These are phyloP conservation scores for Empis livida DNA, from an alignment of 2,888 invertebrate species.

Conservation along the genomic window DNA sequence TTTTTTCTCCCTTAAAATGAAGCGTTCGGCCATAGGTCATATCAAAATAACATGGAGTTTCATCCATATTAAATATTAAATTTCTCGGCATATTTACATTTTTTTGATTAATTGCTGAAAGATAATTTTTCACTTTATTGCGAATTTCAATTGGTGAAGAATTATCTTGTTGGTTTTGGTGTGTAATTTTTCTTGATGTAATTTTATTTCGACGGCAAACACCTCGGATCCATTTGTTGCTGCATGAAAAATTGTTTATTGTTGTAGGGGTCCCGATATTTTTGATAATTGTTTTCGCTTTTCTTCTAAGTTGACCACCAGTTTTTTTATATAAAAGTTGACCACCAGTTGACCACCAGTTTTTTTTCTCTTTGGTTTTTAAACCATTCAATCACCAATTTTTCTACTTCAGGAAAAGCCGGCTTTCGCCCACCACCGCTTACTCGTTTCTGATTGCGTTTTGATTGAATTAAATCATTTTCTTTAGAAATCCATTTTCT, in stretches of 20 bases:
- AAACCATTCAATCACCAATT: background rate
- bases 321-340: too few relatives aligned
- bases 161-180: background rate
- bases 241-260: background rate
- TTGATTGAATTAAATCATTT: background rate
- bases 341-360: too few relatives aligned
- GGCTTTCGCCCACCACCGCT: background rate
- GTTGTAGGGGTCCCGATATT: background rate
- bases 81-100: background rate
- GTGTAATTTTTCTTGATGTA: background rate
- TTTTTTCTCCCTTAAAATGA: background rate
- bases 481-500: background rate
- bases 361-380: background rate
- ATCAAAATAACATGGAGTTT: background rate
- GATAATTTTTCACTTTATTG: background rate
- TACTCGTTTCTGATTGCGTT: background rate
- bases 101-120: background rate
- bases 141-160: background rate
- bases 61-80: background rate
- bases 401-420: background rate
- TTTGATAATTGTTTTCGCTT: background rate
- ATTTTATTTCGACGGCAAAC: background rate
- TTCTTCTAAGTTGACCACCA: background rate
- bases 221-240: background rate
- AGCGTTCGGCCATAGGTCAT: background rate